Conservation (phyloP, 2,113 vertebrate species). For the Sterrhoptilus dennistouni region DNA sequence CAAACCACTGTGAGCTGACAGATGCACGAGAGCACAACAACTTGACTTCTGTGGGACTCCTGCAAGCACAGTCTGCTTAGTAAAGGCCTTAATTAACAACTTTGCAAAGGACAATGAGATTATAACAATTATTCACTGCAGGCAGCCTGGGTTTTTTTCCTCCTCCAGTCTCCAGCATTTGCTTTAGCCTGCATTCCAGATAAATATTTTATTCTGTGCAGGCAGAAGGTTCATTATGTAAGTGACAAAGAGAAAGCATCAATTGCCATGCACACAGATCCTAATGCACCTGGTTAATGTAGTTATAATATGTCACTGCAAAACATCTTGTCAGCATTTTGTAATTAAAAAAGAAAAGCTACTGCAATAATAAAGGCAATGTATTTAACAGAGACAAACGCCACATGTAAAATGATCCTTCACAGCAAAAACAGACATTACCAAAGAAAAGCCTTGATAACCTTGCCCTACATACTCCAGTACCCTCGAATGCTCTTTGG, state of each 20-base stretch:
- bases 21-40: slow-evolving; percentile 19
- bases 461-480: slow-evolving; percentile 43
- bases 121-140: slow-evolving; percentile 67
- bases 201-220: slow-evolving; percentile 62
- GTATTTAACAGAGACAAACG: slow-evolving; percentile 33
- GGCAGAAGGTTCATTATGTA: slow-evolving; percentile 61
- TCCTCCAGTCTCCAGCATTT: slow-evolving; percentile 35
- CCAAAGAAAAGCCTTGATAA: slow-evolving; percentile 41
- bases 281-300: slow-evolving; percentile 59
- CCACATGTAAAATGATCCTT: slow-evolving; percentile 23
- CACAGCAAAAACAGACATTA: slow-evolving; percentile 27
- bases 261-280: slow-evolving; percentile 15
- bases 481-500: slow-evolving; percentile 48
- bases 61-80: slow-evolving; percentile 58
- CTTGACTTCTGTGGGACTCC: slow-evolving; percentile 41
- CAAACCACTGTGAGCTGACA: background rate
- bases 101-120: slow-evolving; percentile 68
- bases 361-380: slow-evolving; percentile 22
- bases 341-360: slow-evolving; percentile 63
- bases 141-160: slow-evolving; percentile 1
- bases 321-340: slow-evolving; percentile 50
- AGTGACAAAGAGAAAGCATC: slow-evolving; percentile 57
- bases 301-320: slow-evolving; percentile 58
- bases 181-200: slow-evolving; percentile 41
- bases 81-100: slow-evolving; percentile 65